These are phyloP conservation scores for Eubasilissa splendida DNA, from an alignment of 2,888 invertebrate species.

Conservation along the genomic window DNA sequence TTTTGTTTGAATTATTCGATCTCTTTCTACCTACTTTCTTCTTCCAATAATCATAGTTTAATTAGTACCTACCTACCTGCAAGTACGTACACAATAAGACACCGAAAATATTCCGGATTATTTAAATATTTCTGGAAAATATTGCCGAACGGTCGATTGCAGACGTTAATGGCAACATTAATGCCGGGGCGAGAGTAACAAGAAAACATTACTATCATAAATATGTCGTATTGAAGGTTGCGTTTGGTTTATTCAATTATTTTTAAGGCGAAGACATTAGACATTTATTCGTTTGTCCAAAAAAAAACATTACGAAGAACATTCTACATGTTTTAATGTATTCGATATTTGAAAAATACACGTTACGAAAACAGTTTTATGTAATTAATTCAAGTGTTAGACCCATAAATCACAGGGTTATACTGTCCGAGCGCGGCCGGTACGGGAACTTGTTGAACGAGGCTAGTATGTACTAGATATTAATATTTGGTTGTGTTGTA, in stretches of 20 bases:
- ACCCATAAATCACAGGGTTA: conserved; percentile 18
- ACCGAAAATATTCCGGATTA: no score
- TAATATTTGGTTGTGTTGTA: conserved; percentile 17
- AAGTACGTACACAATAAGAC: no score
- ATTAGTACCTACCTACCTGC: no score
- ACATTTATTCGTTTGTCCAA: conserved; percentile 45
- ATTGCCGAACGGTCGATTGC: not conserved
- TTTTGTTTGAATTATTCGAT: no score
- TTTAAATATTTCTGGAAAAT: no score
- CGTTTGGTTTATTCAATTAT: conserved; percentile 55
- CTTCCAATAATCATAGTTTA: no score
- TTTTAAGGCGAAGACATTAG: conserved; percentile 46
- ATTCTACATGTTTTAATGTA: conserved; percentile 48
- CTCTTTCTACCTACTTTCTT: no score
- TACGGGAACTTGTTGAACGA: conserved; percentile 22
- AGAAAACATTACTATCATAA: conserved; percentile 51
- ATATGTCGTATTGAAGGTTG: conserved; percentile 57
- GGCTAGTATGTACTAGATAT: not conserved
- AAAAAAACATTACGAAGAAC: conserved; percentile 38
- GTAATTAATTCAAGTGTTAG: conserved; percentile 40
- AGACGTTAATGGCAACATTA: conserved; percentile 24
- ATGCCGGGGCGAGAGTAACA: conserved; percentile 17
- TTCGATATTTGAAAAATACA: conserved; percentile 45
- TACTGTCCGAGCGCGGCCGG: not conserved
- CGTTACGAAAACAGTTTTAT: conserved; percentile 38